Evolutionary conservation across 2,797 vertebrate genomes (phyloP), one percentile per base, ranked within the genome.

Genomic region (Odontamblyopus rebecca): DNA sequence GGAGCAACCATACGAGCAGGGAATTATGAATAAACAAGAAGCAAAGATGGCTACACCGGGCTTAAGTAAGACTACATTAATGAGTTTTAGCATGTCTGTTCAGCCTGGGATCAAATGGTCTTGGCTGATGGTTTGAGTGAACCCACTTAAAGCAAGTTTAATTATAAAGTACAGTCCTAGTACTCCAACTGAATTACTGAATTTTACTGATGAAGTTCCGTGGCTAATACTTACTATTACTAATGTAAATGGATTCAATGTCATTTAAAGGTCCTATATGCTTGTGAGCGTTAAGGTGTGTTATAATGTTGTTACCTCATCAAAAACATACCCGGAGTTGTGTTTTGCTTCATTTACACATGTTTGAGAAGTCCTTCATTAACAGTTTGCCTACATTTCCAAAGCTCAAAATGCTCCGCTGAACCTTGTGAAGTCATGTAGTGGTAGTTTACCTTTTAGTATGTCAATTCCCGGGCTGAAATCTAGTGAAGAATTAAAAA

Each of bases 1-100:
- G 84, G 80, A 77, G 73, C 23, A 30, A 73, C 63, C 78, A 53
- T 77, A 83, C 4, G 53, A 61, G 67, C 67, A 69, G 68, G 76
- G 73, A 80, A 77, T 75, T 73, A 76, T 70, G 60, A 75, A 76
- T 54, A 50, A 12, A 67, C 62, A 75, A 56, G 72, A 75, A 27
- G 68, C 61, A 51, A 69, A 54, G 26, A 50, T 61, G 65, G 54
- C 67, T 56, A 61, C 18, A 38, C 0, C 32, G 50, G 27, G 57
- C 44, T 77, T 61, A 44, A 38, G 29, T 61, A 38, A 38, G 61
- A 71, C 44, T 48, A 48, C 4, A 48, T 48, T 48, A 48, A 48
- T 48, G 12, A 48, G 44, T 48, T 15, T 48, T 48, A 48, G 4
- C 44, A 13, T 62, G 67, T 67, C 53, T 30, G 50, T 57, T 48